Evolutionary conservation across 2,888 invertebrate species (phyloP).

Genomic region (Tetrapedia diversipes): DNA sequence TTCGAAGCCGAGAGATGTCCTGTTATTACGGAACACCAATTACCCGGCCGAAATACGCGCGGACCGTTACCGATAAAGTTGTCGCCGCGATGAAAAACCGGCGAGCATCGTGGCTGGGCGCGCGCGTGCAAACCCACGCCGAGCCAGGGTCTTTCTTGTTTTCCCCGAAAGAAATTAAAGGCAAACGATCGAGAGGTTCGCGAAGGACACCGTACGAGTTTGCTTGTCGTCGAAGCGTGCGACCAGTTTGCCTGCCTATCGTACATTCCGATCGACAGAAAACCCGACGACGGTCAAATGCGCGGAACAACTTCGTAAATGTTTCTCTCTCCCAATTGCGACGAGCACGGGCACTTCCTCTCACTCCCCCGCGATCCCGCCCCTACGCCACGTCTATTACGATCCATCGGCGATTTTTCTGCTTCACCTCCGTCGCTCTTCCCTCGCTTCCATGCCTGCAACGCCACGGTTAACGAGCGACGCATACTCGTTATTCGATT

Average conservation of each 20-base stretch:
- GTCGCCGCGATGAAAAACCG: slow-evolving; percentile 49
- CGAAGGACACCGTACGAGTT: slow-evolving; percentile 47
- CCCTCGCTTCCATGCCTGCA: not conserved
- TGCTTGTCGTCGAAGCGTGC: slow-evolving; percentile 59
- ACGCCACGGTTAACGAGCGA: slow-evolving; percentile 24
- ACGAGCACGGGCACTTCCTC: slow-evolving; percentile 5
- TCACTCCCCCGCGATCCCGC: not conserved
- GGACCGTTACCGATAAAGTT: slow-evolving; percentile 53
- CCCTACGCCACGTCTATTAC: no score
- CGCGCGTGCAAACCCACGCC: slow-evolving; percentile 39
- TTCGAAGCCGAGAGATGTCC: slow-evolving; percentile 73
- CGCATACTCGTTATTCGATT: slow-evolving; percentile 32
- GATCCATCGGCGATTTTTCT: not conserved
- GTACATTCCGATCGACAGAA: slow-evolving; percentile 69
- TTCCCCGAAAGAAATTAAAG: slow-evolving; percentile 61
- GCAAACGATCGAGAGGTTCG: slow-evolving; percentile 56
- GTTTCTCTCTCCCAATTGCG: slow-evolving; percentile 40
- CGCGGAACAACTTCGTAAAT: slow-evolving; percentile 66
- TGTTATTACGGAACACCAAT: slow-evolving; percentile 71
- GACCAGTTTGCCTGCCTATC: slow-evolving; percentile 70
- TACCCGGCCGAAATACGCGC: slow-evolving; percentile 52
- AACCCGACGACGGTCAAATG: slow-evolving; percentile 63
- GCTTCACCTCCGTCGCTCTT: not conserved
- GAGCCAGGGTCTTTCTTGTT: slow-evolving; percentile 26
- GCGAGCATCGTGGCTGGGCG: slow-evolving; percentile 18